Percentiles rank a stretch among this genome's conserved stretches.
phyloP scores from a whole-genome alignment of 1,140 invertebrate genomes.

The Camponotus floridanus region DNA sequence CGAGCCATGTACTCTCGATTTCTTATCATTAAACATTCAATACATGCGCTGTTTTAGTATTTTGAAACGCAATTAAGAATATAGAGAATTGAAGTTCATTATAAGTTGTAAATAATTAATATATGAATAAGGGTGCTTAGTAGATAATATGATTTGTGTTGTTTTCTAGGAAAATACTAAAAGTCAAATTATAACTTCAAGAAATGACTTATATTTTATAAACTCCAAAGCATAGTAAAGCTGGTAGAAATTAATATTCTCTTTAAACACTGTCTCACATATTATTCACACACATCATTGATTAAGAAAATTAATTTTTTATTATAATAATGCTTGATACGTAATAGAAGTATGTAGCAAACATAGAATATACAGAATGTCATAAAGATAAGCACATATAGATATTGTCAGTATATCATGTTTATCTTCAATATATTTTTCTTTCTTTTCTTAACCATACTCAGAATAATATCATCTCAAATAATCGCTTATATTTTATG shows the following conservation, averaged over 20 bases:
- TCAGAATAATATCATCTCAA: no score
- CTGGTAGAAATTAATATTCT: background rate
- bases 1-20: no score
- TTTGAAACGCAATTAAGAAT: background rate
- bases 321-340: no score
- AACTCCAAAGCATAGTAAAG: background rate
- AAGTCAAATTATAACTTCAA: background rate
- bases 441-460: no score
- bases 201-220: background rate
- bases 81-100: conserved; percentile 1
- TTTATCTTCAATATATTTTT: no score
- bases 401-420: no score
- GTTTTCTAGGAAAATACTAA: background rate
- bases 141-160: background rate
- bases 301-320: background rate
- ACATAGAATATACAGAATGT: no score
- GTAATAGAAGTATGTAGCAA: no score
- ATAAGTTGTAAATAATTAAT: background rate
- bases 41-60: background rate
- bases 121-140: background rate
- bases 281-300: background rate
- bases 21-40: conserved; percentile 5
- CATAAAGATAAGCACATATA: no score
- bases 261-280: background rate
- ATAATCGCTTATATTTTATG: no score